A percentile compares a stretch with the other conserved stretches of the same genome.
Conservation (phyloP, 2,888 invertebrate species). For the Drosophila imparisetae region DNA sequence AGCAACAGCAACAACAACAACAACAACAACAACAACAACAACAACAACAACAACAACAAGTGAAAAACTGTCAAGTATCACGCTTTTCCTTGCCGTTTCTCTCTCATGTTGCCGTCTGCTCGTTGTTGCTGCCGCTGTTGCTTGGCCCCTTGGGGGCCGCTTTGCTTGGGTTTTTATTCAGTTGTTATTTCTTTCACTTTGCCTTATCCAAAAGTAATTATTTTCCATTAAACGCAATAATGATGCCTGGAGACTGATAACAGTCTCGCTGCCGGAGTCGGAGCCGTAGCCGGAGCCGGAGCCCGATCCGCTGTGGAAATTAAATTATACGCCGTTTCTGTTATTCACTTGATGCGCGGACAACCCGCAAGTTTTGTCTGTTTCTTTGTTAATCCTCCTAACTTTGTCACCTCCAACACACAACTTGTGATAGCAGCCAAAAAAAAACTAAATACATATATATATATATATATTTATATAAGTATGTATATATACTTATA, state of each 20-base stretch:
- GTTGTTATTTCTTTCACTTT: slow-evolving; percentile 78
- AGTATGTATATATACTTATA: background rate
- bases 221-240: slow-evolving; percentile 80
- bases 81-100: slow-evolving; percentile 21
- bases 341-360: slow-evolving; percentile 42
- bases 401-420: slow-evolving; percentile 58
- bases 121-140: slow-evolving; percentile 5
- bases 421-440: slow-evolving; percentile 47
- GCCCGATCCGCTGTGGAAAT: slow-evolving; percentile 53
- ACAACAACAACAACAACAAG: slow-evolving; percentile 15
- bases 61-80: slow-evolving; percentile 51
- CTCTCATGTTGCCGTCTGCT: background rate
- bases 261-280: slow-evolving; percentile 20
- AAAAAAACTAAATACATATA: slow-evolving; percentile 19
- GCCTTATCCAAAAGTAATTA: slow-evolving; percentile 81
- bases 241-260: slow-evolving; percentile 73
- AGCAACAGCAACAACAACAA: slow-evolving; percentile 13
- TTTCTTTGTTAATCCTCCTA: slow-evolving; percentile 39
- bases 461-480: background rate
- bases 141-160: slow-evolving; percentile 20
- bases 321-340: slow-evolving; percentile 71
- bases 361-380: slow-evolving; percentile 35
- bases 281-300: background rate
- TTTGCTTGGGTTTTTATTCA: slow-evolving; percentile 30
- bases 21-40: slow-evolving; percentile 17